These are phyloP conservation scores for Arvicanthis niloticus DNA, from an alignment of 2,113 vertebrate species.

Conservation along the genomic window DNA sequence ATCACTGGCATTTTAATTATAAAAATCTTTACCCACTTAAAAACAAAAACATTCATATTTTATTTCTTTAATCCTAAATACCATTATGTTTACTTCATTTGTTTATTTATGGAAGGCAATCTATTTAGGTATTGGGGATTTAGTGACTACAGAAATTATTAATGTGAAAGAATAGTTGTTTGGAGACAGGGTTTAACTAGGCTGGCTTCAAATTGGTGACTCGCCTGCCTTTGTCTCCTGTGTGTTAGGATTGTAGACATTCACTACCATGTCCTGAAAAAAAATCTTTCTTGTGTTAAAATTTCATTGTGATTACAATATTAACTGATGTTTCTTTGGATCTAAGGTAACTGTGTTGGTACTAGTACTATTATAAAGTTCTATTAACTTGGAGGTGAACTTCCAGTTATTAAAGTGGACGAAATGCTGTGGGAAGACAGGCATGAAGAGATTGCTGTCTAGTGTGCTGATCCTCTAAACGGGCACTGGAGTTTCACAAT, in stretches of 20 bases:
- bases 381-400: slow-evolving; percentile 31
- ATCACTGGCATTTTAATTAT: neutral
- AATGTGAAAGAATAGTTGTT: slow-evolving; percentile 7
- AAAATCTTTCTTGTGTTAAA: slow-evolving; percentile 32
- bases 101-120: slow-evolving; percentile 5
- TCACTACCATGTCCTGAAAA: neutral
- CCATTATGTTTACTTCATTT: neutral
- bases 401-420: too few species aligned
- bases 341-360: slow-evolving; percentile 9
- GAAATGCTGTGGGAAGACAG: too few species aligned
- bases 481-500: too few species aligned
- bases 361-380: slow-evolving; percentile 20
- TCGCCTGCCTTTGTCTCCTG: neutral
- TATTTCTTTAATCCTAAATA: slow-evolving; percentile 53
- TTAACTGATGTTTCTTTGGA: slow-evolving; percentile 32
- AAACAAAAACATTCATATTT: slow-evolving; percentile 34
- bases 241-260: neutral
- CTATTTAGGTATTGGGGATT: slow-evolving; percentile 27
- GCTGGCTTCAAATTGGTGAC: neutral
- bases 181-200: neutral
- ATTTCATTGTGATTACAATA: neutral
- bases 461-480: too few species aligned
- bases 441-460: too few species aligned
- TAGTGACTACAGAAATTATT: neutral
- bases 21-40: slow-evolving; percentile 45